These are phyloP conservation scores for Lycodopsis pacificus DNA, from an alignment of 2,797 vertebrate genomes.

Conservation along the genomic window DNA sequence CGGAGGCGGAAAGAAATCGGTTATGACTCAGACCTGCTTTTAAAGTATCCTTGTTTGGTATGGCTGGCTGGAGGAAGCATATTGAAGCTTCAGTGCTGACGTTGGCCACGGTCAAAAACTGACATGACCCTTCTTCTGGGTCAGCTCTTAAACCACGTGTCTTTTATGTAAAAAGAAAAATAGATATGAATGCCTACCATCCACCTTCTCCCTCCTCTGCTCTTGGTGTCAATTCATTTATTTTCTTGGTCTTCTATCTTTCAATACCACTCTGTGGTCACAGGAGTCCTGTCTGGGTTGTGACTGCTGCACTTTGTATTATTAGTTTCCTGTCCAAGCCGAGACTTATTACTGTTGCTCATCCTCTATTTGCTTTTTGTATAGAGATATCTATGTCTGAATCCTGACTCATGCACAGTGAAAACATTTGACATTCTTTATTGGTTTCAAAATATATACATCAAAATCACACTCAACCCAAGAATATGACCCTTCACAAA, in stretches of 20 bases:
- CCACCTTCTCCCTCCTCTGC: constrained; percentile 13
- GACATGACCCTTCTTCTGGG: constrained; percentile 40
- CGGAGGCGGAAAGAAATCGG: constrained; percentile 63
- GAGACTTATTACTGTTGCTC: background rate
- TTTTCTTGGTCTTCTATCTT: constrained; percentile 22
- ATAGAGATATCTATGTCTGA: constrained; percentile 6
- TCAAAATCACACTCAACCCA: background rate
- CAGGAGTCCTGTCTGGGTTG: constrained; percentile 12
- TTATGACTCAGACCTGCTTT: constrained; percentile 70
- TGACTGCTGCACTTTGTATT: constrained; percentile 14
- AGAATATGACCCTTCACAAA: background rate
- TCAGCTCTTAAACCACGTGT: constrained; percentile 30
- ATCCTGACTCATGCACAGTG: background rate
- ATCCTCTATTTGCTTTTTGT: constrained; percentile 3
- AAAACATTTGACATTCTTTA: background rate
- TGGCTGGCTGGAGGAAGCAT: constrained; percentile 54
- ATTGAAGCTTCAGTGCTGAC: constrained; percentile 47
- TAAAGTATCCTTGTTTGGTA: constrained; percentile 62
- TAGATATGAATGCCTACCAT: constrained; percentile 32
- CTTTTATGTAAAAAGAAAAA: constrained; percentile 46
- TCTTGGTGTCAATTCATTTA: constrained; percentile 26
- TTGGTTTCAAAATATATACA: background rate
- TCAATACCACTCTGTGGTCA: constrained; percentile 16
- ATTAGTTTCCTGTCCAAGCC: constrained; percentile 14
- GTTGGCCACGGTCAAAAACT: constrained; percentile 39